phyloP scores from a whole-genome alignment of 2,888 invertebrate species.

The Dicyrtoma fusca region DNA sequence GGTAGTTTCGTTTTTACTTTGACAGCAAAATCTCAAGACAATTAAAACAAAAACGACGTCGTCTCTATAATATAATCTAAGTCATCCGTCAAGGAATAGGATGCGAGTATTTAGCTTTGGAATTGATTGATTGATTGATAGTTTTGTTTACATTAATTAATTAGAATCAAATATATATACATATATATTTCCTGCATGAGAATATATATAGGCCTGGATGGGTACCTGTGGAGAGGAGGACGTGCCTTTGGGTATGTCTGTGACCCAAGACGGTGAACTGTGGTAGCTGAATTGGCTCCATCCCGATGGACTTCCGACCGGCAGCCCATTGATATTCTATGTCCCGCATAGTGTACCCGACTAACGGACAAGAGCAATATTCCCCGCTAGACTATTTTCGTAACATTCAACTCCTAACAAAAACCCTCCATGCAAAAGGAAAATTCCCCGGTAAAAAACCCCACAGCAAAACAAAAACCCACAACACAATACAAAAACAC shows the following conservation, averaged over 20 bases:
- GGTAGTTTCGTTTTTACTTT: not conserved
- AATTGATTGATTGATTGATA: not conserved
- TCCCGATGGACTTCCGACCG: slow-evolving; percentile 89
- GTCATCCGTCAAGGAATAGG: slow-evolving; percentile 22
- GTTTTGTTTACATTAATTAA: not conserved
- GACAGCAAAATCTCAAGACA: too few species aligned
- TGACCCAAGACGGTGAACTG: slow-evolving; percentile 97
- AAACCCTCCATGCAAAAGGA: not conserved
- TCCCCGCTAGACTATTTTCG: slow-evolving; percentile 40
- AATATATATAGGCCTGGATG: slow-evolving; percentile 57
- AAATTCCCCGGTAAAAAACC: not conserved
- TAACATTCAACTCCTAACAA: slow-evolving; percentile 21
- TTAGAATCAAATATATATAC: not conserved
- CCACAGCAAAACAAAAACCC: too few species aligned
- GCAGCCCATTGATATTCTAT: slow-evolving; percentile 96
- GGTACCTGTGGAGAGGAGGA: slow-evolving; percentile 94
- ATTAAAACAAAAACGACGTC: not conserved
- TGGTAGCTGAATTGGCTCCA: slow-evolving; percentile 93
- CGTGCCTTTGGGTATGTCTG: slow-evolving; percentile 90
- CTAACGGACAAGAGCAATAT: slow-evolving; percentile 62
- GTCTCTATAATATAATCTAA: slow-evolving; percentile 2
- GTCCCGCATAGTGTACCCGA: slow-evolving; percentile 97
- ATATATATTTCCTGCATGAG: not conserved
- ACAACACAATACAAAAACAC: too few species aligned
- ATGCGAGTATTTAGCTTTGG: not conserved